These are phyloP conservation scores for Gopherus evgoodei DNA, from an alignment of 2,113 vertebrate species.

Conservation along the genomic window DNA sequence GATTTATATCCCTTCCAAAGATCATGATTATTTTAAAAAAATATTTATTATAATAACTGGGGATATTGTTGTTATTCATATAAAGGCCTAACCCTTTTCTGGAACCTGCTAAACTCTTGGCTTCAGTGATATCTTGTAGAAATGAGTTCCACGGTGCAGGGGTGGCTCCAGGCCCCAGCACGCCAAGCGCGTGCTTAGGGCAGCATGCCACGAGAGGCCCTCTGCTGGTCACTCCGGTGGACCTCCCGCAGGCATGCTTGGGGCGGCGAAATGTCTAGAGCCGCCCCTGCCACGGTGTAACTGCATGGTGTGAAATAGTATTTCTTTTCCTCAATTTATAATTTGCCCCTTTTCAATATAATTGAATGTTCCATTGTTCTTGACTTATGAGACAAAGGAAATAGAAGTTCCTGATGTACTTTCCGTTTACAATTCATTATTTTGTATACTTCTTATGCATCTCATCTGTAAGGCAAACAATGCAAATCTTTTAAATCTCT, in stretches of 20 bases:
- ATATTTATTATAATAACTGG: background rate
- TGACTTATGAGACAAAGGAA: fast-evolving
- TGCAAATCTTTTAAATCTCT: background rate
- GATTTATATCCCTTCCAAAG: fast-evolving
- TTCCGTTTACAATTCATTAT: background rate
- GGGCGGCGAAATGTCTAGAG: no score
- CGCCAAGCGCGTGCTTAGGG: no score
- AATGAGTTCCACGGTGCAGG: background rate
- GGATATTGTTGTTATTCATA: fast-evolving
- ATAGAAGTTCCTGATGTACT: background rate
- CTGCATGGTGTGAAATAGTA: conserved; percentile 19
- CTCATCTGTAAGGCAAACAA: background rate
- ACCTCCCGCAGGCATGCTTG: no score
- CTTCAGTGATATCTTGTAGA: background rate
- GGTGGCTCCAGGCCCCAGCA: no score
- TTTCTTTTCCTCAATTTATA: conserved; percentile 6
- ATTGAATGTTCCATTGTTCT: conserved; percentile 3
- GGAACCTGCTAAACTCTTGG: background rate
- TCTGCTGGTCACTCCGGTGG: no score
- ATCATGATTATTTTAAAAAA: background rate
- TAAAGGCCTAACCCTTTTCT: background rate
- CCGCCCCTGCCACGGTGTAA: background rate
- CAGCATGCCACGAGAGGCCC: no score
- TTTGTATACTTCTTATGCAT: background rate
- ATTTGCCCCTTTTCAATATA: background rate